These are phyloP conservation scores for Bellardia pandia DNA, from an alignment of 2,888 invertebrate genomes.

Conservation along the genomic window DNA sequence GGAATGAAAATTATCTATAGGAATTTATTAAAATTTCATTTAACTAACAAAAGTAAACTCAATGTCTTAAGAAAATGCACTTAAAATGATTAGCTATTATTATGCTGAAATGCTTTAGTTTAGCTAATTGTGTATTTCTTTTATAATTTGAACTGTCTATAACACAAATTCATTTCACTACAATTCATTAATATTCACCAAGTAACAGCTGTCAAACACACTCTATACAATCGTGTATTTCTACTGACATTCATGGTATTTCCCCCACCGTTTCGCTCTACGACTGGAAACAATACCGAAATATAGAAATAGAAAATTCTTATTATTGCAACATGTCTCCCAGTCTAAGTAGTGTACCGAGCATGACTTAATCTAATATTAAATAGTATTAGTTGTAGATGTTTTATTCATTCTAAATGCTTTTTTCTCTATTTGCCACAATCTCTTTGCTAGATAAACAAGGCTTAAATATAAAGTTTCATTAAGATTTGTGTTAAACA, in stretches of 20 bases:
- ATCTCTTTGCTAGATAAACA: background rate
- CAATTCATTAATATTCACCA: constrained; percentile 38
- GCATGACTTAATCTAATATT: constrained; percentile 29
- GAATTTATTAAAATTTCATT: too few species aligned
- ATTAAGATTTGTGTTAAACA: constrained; percentile 35
- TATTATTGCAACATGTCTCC: constrained; percentile 29
- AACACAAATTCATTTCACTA: background rate
- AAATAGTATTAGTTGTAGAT: constrained; percentile 17
- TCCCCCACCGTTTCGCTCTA: background rate
- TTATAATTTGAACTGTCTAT: background rate
- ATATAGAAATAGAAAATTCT: background rate
- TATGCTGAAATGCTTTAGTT: background rate
- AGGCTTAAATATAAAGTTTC: constrained; percentile 24
- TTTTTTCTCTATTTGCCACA: background rate
- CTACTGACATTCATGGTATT: background rate
- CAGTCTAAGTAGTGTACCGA: background rate
- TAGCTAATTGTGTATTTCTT: background rate
- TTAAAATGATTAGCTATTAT: background rate
- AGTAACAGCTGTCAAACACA: constrained; percentile 16
- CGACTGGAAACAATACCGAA: constrained; percentile 1
- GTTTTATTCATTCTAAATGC: background rate
- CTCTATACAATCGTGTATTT: background rate
- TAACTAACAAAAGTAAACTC: too few species aligned
- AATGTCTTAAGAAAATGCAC: background rate
- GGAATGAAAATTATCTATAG: too few species aligned